These are phyloP conservation scores for Drosophila mercatorum DNA, from an alignment of 2,888 invertebrate genomes.

Conservation along the genomic window DNA sequence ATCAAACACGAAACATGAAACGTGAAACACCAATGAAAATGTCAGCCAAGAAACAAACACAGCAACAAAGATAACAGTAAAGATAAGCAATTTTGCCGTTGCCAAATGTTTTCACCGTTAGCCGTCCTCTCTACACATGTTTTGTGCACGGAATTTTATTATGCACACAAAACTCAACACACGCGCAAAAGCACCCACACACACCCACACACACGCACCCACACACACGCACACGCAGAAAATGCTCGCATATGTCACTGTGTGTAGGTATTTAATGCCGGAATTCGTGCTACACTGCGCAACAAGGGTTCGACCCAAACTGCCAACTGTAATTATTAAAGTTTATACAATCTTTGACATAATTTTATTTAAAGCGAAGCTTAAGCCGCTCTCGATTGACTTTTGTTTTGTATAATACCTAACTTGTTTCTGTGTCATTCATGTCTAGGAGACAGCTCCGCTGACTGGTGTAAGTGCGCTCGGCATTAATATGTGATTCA, in stretches of 20 bases:
- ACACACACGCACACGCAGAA: conserved; percentile 9
- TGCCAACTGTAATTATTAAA: background rate
- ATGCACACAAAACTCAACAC: conserved; percentile 66
- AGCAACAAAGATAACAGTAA: conserved; percentile 57
- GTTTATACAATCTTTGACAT: background rate
- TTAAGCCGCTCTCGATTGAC: background rate
- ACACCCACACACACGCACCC: conserved; percentile 3
- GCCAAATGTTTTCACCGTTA: conserved; percentile 67
- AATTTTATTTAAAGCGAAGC: background rate
- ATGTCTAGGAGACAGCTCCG: background rate
- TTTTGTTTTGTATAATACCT: background rate
- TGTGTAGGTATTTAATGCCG: conserved; percentile 52
- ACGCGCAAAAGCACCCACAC: conserved; percentile 8
- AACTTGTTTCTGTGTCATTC: background rate
- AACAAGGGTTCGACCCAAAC: conserved; percentile 27
- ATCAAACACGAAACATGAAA: conserved; percentile 79
- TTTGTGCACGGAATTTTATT: conserved; percentile 73
- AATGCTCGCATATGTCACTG: conserved; percentile 61
- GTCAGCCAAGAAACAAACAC: conserved; percentile 62
- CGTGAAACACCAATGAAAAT: conserved; percentile 79
- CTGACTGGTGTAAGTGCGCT: conserved; percentile 49
- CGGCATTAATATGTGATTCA: conserved; percentile 68
- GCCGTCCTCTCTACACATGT: conserved; percentile 64
- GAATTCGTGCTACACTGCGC: conserved; percentile 49
- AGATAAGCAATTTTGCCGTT: conserved; percentile 71